Evolutionary conservation across 2,797 vertebrate species (phyloP).

Genomic region (Coendou prehensilis): DNA sequence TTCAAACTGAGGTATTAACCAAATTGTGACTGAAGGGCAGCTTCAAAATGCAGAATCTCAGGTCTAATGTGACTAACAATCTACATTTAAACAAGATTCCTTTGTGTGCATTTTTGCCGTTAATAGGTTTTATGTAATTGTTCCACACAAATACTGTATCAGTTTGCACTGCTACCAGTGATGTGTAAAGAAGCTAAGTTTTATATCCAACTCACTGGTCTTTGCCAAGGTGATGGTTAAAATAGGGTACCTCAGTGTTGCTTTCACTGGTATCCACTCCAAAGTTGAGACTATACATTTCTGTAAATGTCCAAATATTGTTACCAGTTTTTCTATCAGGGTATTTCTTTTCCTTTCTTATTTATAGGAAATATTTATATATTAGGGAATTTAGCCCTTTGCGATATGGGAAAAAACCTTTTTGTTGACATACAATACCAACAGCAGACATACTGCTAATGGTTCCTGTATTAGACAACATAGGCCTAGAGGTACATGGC

Average conservation of each 20-base stretch:
- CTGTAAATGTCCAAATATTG: constrained; percentile 37
- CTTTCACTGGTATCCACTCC: constrained; percentile 28
- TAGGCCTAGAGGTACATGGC: neutral
- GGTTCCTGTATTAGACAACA: neutral
- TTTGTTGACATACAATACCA: constrained; percentile 19
- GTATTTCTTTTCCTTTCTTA: constrained; percentile 14
- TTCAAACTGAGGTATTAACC: neutral
- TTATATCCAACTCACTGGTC: neutral
- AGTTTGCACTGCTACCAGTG: neutral
- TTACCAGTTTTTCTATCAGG: constrained; percentile 33
- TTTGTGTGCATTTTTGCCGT: neutral
- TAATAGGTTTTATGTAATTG: constrained; percentile 24
- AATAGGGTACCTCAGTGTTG: neutral
- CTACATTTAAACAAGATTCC: constrained; percentile 39
- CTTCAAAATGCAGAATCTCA: constrained; percentile 44
- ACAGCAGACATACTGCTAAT: neutral
- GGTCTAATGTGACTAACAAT: neutral
- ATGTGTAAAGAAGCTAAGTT: constrained; percentile 20
- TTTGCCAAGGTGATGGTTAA: constrained; percentile 20
- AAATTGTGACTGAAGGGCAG: neutral
- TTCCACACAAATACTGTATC: constrained; percentile 13
- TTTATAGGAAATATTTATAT: constrained; percentile 40
- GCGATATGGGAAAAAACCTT: neutral
- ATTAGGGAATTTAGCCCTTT: constrained; percentile 30
- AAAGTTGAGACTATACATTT: constrained; percentile 24